Percentiles rank a stretch among this genome's conserved stretches.
Evolutionary conservation across 2,888 invertebrate species (phyloP).

Genomic region (Rhogogaster chlorosoma): DNA sequence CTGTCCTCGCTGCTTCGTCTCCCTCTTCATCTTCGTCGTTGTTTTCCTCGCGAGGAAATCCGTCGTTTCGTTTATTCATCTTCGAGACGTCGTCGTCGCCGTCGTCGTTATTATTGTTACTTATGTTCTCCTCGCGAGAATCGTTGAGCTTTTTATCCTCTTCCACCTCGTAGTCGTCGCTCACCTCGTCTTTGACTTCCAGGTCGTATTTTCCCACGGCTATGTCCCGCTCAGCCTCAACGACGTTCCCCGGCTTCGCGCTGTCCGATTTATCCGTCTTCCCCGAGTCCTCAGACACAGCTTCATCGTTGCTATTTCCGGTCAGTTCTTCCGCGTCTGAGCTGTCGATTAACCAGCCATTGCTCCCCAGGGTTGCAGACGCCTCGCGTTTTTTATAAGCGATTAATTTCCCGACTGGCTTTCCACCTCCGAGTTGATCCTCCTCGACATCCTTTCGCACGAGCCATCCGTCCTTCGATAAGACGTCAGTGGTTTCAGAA

Average conservation of each 20-base stretch:
- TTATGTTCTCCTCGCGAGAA: conserved; percentile 52
- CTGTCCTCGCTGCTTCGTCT: conserved; percentile 60
- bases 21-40: conserved; percentile 59
- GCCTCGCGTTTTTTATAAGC: conserved; percentile 33
- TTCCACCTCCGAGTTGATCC: not conserved
- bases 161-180: not conserved
- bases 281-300: not conserved
- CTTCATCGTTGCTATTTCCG: conserved; percentile 2
- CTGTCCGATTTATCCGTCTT: conserved; percentile 11
- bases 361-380: conserved; percentile 28
- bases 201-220: not conserved
- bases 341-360: conserved; percentile 36
- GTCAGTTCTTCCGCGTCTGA: conserved; percentile 36
- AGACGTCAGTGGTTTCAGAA: not conserved
- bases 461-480: not conserved
- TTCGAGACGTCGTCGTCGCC: conserved; percentile 54
- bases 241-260: not conserved
- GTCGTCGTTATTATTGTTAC: conserved; percentile 54
- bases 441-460: not conserved
- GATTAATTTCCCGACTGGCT: not conserved
- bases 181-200: conserved; percentile 27
- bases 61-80: conserved; percentile 28
- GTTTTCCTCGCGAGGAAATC: conserved; percentile 55
- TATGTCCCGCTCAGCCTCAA: not conserved
- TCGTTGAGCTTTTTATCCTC: conserved; percentile 13